Percentiles rank a stretch among this genome's conserved stretches.
Conservation (phyloP, 2,888 invertebrate genomes). For the Lithophane ornitopus region DNA sequence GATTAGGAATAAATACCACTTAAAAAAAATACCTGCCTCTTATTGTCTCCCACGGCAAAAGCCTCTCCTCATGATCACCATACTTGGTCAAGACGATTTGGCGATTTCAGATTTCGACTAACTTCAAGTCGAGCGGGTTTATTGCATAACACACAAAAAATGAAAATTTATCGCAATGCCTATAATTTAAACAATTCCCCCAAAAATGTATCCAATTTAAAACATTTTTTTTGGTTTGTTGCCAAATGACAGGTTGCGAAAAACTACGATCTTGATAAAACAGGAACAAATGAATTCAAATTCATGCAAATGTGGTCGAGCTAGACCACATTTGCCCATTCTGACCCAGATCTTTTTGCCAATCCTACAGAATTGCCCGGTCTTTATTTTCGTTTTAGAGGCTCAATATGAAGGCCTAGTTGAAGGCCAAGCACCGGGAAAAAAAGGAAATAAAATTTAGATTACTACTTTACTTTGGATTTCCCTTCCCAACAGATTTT, state of each 20-base stretch:
- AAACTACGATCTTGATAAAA: conserved; percentile 16
- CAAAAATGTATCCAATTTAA: neutral
- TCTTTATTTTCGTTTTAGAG: conserved; percentile 27
- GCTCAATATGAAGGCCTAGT: conserved; percentile 1
- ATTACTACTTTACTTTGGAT: neutral
- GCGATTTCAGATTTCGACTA: too few species aligned
- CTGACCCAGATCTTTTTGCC: conserved; percentile 30
- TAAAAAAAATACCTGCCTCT: neutral
- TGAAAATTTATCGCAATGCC: too few species aligned
- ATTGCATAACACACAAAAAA: too few species aligned
- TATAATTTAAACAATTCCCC: neutral
- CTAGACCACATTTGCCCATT: conserved; percentile 4
- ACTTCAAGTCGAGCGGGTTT: too few species aligned
- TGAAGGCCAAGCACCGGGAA: neutral
- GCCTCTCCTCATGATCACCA: neutral
- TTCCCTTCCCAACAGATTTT: too few species aligned
- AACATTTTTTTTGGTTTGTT: neutral
- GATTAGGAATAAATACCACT: neutral
- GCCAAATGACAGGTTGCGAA: conserved; percentile 27
- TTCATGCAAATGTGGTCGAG: too few species aligned
- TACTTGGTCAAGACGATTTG: neutral
- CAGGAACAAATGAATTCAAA: conserved; percentile 25
- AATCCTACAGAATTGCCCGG: conserved; percentile 13
- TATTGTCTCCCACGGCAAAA: neutral
- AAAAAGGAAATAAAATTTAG: neutral